Base-by-base conservation (phyloP, 2,888 invertebrate species). In the Steromphala cineraria region DNA sequence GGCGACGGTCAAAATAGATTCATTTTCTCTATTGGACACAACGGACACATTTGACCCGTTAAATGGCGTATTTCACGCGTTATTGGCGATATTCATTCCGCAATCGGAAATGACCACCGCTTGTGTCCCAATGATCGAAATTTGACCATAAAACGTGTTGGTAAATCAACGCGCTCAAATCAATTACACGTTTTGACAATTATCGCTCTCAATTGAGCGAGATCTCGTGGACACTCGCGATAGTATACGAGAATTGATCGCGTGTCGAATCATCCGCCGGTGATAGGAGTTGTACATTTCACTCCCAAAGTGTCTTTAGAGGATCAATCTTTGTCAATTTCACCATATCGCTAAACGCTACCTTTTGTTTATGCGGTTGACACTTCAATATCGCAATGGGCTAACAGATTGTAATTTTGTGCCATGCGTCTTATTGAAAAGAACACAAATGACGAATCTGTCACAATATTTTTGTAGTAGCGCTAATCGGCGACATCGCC, bases 131-230 rank as follows among this genome's bases (percentile, higher is more conserved):
- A 24, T 28, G 62, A 62, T 62, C 62, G 62, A 62, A 62, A 62
- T 62, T 62, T 62, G 62, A 62, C 62, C 62, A 62, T 62, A 62
- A 62, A 62, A 62, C 62, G 62, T 62, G 62, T 62, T 62, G 62
- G 62, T 62, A 62, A 62, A 62, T 62, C 62, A 62, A 62, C 24
- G 62, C 28, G 24, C 62, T 28, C 62, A 62, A 62, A 62, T 62
- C 62, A 62, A 62, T 62, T 62, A 62, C 62, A 62, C 62, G 62
- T 62, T 62, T 62, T 62, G 62, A 62, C 62, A 62, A 62, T 62
- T 62, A 62, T 62, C 62, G 28, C 62, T n/a, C 28, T 24, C 62
- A 62, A 62, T 62, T 62, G 24, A 28, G 62, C 62, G 62, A 62
- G 28, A 24, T 62, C 28, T 28, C n/a, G 62, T n/a, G 62, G 62